These are phyloP conservation scores for Macaria liturata DNA, from an alignment of 2,888 invertebrate genomes.

Conservation along the genomic window DNA sequence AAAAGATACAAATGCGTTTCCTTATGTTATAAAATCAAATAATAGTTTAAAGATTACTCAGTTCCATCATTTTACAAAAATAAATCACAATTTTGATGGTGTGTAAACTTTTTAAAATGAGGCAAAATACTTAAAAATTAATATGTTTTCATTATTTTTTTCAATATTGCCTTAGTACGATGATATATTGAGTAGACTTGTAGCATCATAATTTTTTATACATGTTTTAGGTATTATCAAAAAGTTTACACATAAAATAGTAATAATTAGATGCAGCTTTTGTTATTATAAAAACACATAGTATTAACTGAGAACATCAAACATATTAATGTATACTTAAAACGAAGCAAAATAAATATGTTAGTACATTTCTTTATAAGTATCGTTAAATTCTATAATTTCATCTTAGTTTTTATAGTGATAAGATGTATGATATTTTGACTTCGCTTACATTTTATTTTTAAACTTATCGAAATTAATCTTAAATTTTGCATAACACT, in stretches of 20 bases:
- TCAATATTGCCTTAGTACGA: too few relatives aligned
- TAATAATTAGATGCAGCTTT: conserved; percentile 16
- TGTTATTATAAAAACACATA: conserved; percentile 38
- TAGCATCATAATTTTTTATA: too few relatives aligned
- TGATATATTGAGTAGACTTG: too few relatives aligned
- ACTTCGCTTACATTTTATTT: background rate
- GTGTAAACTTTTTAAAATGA: conserved; percentile 17
- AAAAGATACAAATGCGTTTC: conserved; percentile 26
- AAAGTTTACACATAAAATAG: conserved; percentile 14
- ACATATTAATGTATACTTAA: conserved; percentile 41
- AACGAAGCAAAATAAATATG: conserved; percentile 76
- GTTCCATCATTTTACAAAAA: conserved; percentile 12
- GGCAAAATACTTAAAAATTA: too few relatives aligned
- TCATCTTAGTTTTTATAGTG: conserved; percentile 20
- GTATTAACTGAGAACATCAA: conserved; percentile 30
- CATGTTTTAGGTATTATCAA: background rate
- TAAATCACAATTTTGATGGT: conserved; percentile 22
- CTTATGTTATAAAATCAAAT: conserved; percentile 15
- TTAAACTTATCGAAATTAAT: conserved; percentile 2
- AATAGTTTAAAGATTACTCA: conserved; percentile 9
- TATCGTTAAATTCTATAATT: conserved; percentile 48
- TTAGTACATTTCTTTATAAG: conserved; percentile 58
- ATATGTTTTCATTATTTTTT: too few relatives aligned
- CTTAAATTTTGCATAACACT: background rate
- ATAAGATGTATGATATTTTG: conserved; percentile 26